Evolutionary conservation across 2,797 vertebrate genomes (phyloP).

Genomic region (Buceros bicornis): DNA sequence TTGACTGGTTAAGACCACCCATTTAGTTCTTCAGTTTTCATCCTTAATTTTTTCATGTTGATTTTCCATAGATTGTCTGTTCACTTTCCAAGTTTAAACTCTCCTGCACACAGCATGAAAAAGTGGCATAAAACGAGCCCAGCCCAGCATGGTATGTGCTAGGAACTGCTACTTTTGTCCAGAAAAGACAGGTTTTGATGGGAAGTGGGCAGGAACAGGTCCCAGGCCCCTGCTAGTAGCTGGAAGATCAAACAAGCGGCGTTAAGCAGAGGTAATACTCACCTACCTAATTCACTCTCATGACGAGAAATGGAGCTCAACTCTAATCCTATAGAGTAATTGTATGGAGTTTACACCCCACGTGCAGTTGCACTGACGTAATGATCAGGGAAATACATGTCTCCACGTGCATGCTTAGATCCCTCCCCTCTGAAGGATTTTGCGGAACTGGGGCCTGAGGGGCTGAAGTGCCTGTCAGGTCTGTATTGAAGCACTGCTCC

Average conservation of each 20-base stretch:
- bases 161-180: background rate
- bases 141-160: background rate
- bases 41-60: background rate
- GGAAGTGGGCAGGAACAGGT: background rate
- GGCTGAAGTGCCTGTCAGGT: background rate
- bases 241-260: background rate
- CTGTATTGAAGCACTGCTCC: background rate
- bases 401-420: background rate
- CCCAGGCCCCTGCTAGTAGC: background rate
- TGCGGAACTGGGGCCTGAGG: background rate
- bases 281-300: background rate
- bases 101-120: background rate
- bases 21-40: conserved; percentile 1
- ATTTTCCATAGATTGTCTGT: background rate
- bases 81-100: background rate
- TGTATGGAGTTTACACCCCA: background rate
- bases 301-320: background rate
- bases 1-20: background rate
- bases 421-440: background rate
- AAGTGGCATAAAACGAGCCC: background rate
- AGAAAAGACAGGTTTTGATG: background rate
- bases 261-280: background rate
- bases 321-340: background rate
- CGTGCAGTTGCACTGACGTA: background rate
- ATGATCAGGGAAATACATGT: background rate